Base-by-base conservation (phyloP, 2,888 invertebrate species). In the Nymphalis polychloros region DNA sequence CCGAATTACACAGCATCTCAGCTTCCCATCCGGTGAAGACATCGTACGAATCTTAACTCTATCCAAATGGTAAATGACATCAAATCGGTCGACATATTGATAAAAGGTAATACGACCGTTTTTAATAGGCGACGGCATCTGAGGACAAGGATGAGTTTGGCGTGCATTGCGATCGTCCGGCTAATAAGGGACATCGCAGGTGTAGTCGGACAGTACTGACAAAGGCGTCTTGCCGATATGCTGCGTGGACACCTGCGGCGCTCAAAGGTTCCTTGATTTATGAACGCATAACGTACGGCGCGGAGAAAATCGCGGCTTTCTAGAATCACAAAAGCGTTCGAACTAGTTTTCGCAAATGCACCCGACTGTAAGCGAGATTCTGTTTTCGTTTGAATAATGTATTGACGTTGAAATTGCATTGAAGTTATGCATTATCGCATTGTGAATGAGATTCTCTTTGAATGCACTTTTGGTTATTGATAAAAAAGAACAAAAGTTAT, bases 1-100 rank as follows among this genome's bases (percentile, higher is more conserved):
- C 87, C 87, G 87, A 90, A 91, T 88, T 89, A 87, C 73, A 73
- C 88, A 85, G 84, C 90, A 85, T 89, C 90, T 90, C 90, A 82
- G 83, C 88, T 90, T 89, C 87, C 89, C 91, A 90, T 91, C 91
- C 92, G 89, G 90, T 83, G 78, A 41, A 41, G 50, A 50, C 55
- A 48, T 16, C 72, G 59, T 27, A 57, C 74, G 59, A 75, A 63
- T 69, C 64, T 64, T 70, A 66, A 72, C 73, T 70, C 67, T 75
- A 73, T 71, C 66, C 52, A 48, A 63, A 70, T 60, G 67, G 66
- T 59, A n/a, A 68, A 68, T 64, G 69, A 66, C 46, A 60, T 52
- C 50, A 66, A 64, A 66, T 75, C 69, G 50, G 19, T 41, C 41
- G 57, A 41, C 57, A 13, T 41, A 41, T 19, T 35, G 57, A 57